A percentile compares a stretch with the other conserved stretches of the same genome.
Conservation (phyloP, 2,797 vertebrate species). For the Sebastes iracundus region DNA sequence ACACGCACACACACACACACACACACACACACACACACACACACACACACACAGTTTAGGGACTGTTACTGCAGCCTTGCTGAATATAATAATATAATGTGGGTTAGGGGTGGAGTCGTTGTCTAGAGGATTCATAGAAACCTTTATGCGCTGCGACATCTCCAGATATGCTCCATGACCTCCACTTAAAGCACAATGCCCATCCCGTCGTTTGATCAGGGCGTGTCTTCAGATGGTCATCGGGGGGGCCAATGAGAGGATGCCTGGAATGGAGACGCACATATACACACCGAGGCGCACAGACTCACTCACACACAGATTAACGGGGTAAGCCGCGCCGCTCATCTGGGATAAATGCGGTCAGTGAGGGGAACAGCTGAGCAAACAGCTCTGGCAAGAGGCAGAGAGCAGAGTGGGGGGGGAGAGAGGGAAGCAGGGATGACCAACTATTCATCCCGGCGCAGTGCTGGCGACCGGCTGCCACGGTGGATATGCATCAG, state of each 20-base stretch:
- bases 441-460: constrained; percentile 70
- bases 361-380: constrained; percentile 78
- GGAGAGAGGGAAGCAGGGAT: constrained; percentile 55
- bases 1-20: neutral
- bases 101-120: neutral
- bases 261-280: constrained; percentile 39
- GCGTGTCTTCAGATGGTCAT: constrained; percentile 70
- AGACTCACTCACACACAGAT: constrained; percentile 64
- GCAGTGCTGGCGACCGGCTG: constrained; percentile 61
- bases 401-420: constrained; percentile 59
- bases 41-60: neutral
- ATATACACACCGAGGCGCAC: neutral
- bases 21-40: too few relatives aligned
- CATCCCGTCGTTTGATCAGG: constrained; percentile 50
- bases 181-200: constrained; percentile 27
- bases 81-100: neutral
- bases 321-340: constrained; percentile 72
- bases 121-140: constrained; percentile 1
- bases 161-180: constrained; percentile 29
- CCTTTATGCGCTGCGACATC: constrained; percentile 16
- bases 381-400: constrained; percentile 73
- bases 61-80: neutral
- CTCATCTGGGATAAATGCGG: constrained; percentile 81
- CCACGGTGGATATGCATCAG: constrained; percentile 78
- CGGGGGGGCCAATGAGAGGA: constrained; percentile 58